Evolutionary conservation across 2,113 vertebrate genomes (phyloP).

Genomic region (Seriola aureovittata): DNA sequence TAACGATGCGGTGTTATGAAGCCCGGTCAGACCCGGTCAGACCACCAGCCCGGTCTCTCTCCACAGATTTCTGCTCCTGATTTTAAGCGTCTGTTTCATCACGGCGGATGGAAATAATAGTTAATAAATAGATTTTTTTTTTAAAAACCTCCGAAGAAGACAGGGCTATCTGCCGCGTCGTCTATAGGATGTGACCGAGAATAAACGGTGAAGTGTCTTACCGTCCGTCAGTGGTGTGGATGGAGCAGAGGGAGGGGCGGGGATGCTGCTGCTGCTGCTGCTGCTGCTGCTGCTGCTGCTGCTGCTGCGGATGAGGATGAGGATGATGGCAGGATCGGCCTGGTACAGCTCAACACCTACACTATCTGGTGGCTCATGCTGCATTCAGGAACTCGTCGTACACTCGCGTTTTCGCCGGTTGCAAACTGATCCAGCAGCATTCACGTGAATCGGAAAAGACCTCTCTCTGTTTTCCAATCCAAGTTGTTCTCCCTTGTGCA

Average conservation of each 20-base stretch:
- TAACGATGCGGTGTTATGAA: constrained; percentile 4
- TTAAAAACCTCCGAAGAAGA: no score
- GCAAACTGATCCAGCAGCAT: neutral
- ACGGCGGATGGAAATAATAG: neutral
- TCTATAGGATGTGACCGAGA: neutral
- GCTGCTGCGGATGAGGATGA: constrained; percentile 50
- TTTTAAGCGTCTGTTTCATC: neutral
- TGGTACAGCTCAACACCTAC: constrained; percentile 40
- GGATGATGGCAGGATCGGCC: constrained; percentile 51
- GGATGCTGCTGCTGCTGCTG: constrained; percentile 36
- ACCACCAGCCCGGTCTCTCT: neutral
- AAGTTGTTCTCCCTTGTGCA: no score
- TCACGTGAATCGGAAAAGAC: neutral
- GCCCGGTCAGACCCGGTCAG: neutral
- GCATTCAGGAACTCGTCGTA: constrained; percentile 61
- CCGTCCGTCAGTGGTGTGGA: constrained; percentile 47
- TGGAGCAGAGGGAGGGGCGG: constrained; percentile 58
- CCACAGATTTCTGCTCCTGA: neutral
- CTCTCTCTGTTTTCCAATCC: neutral
- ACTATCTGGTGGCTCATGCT: constrained; percentile 34
- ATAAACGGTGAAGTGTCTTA: neutral
- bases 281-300: constrained; percentile 38
- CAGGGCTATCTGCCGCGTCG: neutral
- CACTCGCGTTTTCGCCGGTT: neutral
- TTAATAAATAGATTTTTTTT: no score